These are phyloP conservation scores for Periplaneta americana DNA, from an alignment of 1,140 invertebrate species.

Conservation along the genomic window DNA sequence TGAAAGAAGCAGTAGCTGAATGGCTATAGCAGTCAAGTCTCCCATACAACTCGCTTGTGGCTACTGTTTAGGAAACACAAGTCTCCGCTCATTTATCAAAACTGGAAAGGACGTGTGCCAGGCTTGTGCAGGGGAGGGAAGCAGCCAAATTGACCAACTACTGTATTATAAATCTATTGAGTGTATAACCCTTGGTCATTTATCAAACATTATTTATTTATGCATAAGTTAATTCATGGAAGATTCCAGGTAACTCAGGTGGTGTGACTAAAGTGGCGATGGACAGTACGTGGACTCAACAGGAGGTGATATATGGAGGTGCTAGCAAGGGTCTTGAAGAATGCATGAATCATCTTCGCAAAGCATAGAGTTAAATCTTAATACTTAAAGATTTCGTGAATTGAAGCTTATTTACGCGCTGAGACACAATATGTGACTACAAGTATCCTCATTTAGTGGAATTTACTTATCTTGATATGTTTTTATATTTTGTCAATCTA, in stretches of 20 bases:
- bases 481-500: no score
- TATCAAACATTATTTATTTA: background rate
- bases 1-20: background rate
- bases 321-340: background rate
- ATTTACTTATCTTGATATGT: no score
- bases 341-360: background rate
- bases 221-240: background rate
- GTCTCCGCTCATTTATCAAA: background rate
- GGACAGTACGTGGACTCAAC: background rate
- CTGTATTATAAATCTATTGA: background rate
- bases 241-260: background rate
- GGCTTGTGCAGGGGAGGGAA: background rate
- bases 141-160: background rate
- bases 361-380: no score
- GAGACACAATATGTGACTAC: no score
- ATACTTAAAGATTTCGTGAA: no score
- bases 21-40: background rate
- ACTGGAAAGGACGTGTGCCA: background rate
- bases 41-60: no score
- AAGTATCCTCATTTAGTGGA: no score
- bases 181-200: background rate
- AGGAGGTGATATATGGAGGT: background rate
- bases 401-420: no score
- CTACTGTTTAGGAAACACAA: background rate
- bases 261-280: background rate